Evolutionary conservation across 2,888 invertebrate genomes (phyloP).

Genomic region (Ectobius pallidus): DNA sequence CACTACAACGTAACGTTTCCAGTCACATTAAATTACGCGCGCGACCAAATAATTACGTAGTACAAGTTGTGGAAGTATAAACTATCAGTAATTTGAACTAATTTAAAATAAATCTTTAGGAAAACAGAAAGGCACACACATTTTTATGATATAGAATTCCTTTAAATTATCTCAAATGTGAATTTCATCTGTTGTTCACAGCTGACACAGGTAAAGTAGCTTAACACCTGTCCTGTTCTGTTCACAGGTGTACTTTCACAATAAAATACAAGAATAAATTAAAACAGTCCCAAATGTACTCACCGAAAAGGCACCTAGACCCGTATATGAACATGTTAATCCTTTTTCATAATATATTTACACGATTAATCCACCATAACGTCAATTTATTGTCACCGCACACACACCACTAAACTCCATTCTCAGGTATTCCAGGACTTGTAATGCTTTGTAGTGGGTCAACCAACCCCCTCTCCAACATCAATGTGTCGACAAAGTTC

Average conservation of each 20-base stretch:
- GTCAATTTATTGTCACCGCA: constrained; percentile 4
- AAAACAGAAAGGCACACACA: too few species aligned
- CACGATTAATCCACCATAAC: constrained; percentile 17
- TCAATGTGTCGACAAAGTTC: background rate
- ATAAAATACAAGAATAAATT: background rate
- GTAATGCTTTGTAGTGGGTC: background rate
- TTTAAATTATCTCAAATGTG: too few species aligned
- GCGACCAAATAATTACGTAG: too few species aligned
- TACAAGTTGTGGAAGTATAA: too few species aligned
- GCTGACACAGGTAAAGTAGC: background rate
- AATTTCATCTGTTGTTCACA: too few species aligned
- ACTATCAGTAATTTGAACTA: too few species aligned
- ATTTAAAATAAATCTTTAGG: too few species aligned
- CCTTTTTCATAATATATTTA: constrained; percentile 19
- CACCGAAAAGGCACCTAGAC: constrained; percentile 32
- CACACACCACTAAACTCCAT: constrained; percentile 3
- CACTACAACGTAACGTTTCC: too few species aligned
- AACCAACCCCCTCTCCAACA: background rate
- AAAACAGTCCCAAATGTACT: background rate
- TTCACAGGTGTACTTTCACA: constrained; percentile 11
- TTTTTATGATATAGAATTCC: too few species aligned
- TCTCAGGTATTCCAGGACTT: background rate
- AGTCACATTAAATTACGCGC: too few species aligned
- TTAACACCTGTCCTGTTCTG: constrained; percentile 13
- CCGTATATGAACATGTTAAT: constrained; percentile 26